Evolutionary conservation across 2,113 vertebrate species (phyloP).

Genomic region (Hippocampus comes): DNA sequence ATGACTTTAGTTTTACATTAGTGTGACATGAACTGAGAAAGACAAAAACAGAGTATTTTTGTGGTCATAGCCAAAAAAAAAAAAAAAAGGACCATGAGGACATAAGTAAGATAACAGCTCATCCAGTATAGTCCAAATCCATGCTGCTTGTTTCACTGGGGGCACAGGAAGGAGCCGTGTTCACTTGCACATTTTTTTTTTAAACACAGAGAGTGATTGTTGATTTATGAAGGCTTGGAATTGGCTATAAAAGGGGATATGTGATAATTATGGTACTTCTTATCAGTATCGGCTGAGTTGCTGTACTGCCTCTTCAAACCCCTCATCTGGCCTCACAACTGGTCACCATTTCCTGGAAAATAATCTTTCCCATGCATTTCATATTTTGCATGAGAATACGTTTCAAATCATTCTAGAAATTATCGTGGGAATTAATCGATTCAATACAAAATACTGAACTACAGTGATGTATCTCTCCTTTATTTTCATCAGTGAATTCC

Average conservation of each 20-base stretch:
- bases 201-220: constrained; percentile 41
- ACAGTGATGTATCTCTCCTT: neutral
- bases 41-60: constrained; percentile 20
- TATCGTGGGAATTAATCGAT: neutral
- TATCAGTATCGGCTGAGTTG: constrained; percentile 47
- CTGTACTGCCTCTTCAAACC: constrained; percentile 17
- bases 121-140: constrained; percentile 26
- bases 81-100: neutral
- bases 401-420: constrained; percentile 4
- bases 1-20: constrained; percentile 44
- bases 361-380: neutral
- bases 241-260: constrained; percentile 27
- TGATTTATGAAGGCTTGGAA: constrained; percentile 51
- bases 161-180: constrained; percentile 28
- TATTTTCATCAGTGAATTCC: neutral
- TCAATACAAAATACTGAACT: neutral
- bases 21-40: constrained; percentile 39
- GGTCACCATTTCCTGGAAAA: neutral
- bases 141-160: constrained; percentile 39
- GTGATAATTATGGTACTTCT: constrained; percentile 15
- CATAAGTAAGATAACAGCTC: constrained; percentile 50
- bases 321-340: constrained; percentile 29
- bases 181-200: constrained; percentile 49
- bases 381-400: constrained; percentile 11
- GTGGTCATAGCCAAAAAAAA: constrained; percentile 19